Evolutionary conservation across 2,888 invertebrate genomes (phyloP).

Genomic region (Brassicogethes aeneus): DNA sequence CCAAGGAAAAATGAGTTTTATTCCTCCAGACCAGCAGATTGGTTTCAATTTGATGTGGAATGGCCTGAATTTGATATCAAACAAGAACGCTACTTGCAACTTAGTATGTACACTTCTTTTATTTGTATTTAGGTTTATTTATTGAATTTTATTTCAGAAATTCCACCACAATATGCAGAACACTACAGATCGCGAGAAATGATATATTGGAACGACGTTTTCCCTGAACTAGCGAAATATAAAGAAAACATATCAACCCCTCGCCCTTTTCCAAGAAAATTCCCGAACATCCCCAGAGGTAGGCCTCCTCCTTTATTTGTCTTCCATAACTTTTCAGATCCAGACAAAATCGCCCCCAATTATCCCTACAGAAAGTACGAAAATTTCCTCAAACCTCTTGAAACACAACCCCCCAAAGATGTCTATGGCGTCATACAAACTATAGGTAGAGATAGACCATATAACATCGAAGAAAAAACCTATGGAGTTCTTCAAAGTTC

Average conservation of each 20-base stretch:
- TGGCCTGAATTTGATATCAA: conserved; percentile 78
- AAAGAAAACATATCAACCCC: conserved; percentile 39
- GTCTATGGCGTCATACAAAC: conserved; percentile 15
- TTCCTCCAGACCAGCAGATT: conserved; percentile 55
- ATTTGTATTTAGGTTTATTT: background rate
- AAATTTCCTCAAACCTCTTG: conserved; percentile 19
- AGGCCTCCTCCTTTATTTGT: conserved; percentile 22
- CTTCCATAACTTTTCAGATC: conserved; percentile 12
- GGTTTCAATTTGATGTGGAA: conserved; percentile 57
- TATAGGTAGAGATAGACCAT: conserved; percentile 16
- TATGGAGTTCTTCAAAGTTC: conserved; percentile 37
- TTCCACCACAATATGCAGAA: conserved; percentile 63
- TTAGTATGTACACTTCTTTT: conserved; percentile 48
- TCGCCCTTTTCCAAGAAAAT: conserved; percentile 6
- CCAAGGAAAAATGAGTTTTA: conserved; percentile 57
- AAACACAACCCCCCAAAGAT: conserved; percentile 4
- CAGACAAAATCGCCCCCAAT: conserved; percentile 14
- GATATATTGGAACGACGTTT: conserved; percentile 74
- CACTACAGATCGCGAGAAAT: conserved; percentile 72
- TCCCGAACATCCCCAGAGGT: conserved; percentile 18
- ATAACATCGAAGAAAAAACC: conserved; percentile 18
- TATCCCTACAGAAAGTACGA: conserved; percentile 15
- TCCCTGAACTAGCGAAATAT: conserved; percentile 58
- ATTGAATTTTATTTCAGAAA: conserved; percentile 45
- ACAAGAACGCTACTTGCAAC: conserved; percentile 67